A percentile compares a stretch with the other conserved stretches of the same genome.
Evolutionary conservation across 2,113 vertebrate species (phyloP).

Genomic region (Climacteris rufus): DNA sequence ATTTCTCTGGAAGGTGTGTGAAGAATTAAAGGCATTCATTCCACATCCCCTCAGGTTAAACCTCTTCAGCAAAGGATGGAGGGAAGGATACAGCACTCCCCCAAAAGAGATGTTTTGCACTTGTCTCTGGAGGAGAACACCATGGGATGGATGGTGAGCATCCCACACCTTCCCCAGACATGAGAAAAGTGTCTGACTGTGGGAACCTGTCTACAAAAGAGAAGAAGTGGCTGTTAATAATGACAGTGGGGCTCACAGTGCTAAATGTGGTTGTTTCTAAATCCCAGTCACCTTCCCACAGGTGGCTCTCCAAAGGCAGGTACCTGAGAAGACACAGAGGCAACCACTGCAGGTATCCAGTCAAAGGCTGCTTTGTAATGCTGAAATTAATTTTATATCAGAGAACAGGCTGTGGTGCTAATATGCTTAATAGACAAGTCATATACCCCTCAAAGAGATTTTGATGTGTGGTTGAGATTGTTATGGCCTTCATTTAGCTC

Average conservation of each 20-base stretch:
- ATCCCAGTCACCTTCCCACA: background rate
- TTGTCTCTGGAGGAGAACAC: background rate
- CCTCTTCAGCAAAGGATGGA: background rate
- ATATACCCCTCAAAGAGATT: background rate
- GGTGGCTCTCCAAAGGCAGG: background rate
- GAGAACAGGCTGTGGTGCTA: background rate
- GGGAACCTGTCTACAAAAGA: background rate
- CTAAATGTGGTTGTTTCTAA: background rate
- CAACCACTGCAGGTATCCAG: background rate
- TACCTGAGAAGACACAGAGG: background rate
- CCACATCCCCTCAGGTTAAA: background rate
- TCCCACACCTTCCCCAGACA: background rate
- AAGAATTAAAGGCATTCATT: background rate
- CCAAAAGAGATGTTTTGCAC: rapidly evolving
- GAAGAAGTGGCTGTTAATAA: background rate
- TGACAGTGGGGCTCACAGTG: rapidly evolving
- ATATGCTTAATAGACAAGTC: background rate
- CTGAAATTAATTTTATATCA: background rate
- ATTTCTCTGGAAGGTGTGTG: background rate
- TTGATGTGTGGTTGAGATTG: background rate
- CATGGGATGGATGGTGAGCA: background rate
- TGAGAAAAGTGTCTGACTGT: background rate
- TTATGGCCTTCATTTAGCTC: background rate
- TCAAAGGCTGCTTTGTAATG: background rate
- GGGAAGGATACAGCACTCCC: background rate